Percentiles rank a stretch among this genome's conserved stretches.
Conservation (phyloP, 1,140 invertebrate species). For the Tetramorium alpestre region DNA sequence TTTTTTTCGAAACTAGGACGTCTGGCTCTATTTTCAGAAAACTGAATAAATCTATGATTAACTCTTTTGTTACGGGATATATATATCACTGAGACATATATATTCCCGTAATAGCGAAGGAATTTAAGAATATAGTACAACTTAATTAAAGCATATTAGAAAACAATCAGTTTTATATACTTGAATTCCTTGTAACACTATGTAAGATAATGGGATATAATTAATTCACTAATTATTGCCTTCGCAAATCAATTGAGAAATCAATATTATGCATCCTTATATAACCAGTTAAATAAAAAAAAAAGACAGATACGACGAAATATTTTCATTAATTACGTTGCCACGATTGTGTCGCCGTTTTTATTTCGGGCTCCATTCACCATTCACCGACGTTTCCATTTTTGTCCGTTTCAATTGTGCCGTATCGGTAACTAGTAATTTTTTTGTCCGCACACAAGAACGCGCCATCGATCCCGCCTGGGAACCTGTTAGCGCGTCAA, state of each 20-base stretch:
- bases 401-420: conserved; percentile 51
- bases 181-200: not conserved
- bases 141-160: not conserved
- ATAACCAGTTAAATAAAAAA: conserved; percentile 4
- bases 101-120: no score
- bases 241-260: not conserved
- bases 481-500: conserved; percentile 63
- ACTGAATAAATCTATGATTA: no score
- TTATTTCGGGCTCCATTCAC: conserved; percentile 47
- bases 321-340: conserved; percentile 54
- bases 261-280: not conserved
- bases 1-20: not conserved
- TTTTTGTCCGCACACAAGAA: conserved; percentile 59
- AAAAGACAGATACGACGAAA: conserved; percentile 15
- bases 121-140: not conserved
- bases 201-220: not conserved
- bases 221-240: not conserved
- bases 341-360: conserved; percentile 26
- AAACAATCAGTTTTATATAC: not conserved
- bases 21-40: not conserved
- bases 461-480: conserved; percentile 60
- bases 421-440: conserved; percentile 47
- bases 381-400: conserved; percentile 44
- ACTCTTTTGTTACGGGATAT: no score
- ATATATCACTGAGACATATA: no score